phyloP scores from a whole-genome alignment of 2,888 invertebrate species.

The Lordiphosa fenestrarum region DNA sequence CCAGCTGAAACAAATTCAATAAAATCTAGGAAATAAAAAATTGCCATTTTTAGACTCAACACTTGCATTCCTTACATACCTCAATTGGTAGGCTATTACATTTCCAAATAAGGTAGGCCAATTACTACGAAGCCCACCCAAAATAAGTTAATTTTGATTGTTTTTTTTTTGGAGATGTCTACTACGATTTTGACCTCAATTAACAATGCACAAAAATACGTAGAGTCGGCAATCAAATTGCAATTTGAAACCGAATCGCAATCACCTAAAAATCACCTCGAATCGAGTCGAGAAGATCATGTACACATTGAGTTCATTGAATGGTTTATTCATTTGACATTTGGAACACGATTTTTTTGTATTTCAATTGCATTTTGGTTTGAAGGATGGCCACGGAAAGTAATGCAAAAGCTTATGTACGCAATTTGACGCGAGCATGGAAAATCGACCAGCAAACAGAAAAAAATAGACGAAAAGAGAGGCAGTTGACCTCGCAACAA shows the following conservation, averaged over 20 bases:
- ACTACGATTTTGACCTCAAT: constrained; percentile 67
- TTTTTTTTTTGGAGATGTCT: constrained; percentile 47
- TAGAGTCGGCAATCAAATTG: constrained; percentile 60
- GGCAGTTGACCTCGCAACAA: constrained; percentile 70
- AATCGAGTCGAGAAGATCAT: constrained; percentile 41
- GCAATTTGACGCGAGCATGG: constrained; percentile 44
- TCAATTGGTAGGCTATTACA: constrained; percentile 18
- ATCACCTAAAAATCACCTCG: constrained; percentile 29
- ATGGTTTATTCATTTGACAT: constrained; percentile 59
- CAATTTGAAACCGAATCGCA: constrained; percentile 51
- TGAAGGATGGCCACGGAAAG: constrained; percentile 67
- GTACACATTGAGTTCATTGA: constrained; percentile 52
- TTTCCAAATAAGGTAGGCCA: constrained; percentile 24
- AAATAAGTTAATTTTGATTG: constrained; percentile 8
- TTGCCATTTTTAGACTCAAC: background rate
- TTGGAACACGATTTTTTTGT: constrained; percentile 63
- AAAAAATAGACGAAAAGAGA: constrained; percentile 42
- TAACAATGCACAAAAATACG: constrained; percentile 33
- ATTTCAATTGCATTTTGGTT: constrained; percentile 47
- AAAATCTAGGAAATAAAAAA: constrained; percentile 1
- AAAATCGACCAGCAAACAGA: constrained; percentile 35
- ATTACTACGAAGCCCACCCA: constrained; percentile 16
- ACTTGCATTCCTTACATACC: constrained; percentile 20
- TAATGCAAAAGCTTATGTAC: constrained; percentile 33
- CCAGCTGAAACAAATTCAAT: constrained; percentile 27